Base-by-base conservation (phyloP, 2,113 vertebrate genomes). In the Chelonoidis abingdonii region DNA sequence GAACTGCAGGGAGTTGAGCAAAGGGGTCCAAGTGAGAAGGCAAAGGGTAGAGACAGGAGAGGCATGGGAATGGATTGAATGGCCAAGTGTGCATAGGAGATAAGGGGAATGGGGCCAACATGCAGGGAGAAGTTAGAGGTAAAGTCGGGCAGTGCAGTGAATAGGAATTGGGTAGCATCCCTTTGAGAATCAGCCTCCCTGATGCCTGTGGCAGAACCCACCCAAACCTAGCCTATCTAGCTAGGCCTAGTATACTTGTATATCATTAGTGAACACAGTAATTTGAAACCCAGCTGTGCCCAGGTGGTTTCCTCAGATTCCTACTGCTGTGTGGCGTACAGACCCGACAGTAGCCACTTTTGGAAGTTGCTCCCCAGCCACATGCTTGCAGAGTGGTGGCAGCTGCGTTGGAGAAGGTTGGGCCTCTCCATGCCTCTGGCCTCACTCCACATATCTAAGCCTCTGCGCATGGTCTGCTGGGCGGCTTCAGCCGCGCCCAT, bases 321-420 rank as follows among this genome's bases (percentile, higher is more conserved):
- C 14, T 24, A 1, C 4, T 2, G n/a, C 8, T 80, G 19, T 0
- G 0, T 41, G 81, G 12, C 35, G 62, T 0, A 6, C 25, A 21
- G 83, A 47, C 2, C 24, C 22, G 2, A 86, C 22, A 57, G 54
- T 1, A 1, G 4, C 38, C 13, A 0, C 10, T 6, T 31, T 88
- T 24, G 16, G 38, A 49, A 25, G 17, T 24, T 49, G 54, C 41
- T 13, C 4, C 47, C 38, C 53, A 6, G 83, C 6, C 25, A 6
- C 52, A 47, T 13, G 0, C 53, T 41, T 7, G 1, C 38, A 0
- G 47, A 35, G 38, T 0, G 3, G 14, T 3, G 53, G 1, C 89
- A 41, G 79, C 56, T 8, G 13, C 1, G 82, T 41, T 10, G 14
- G 9, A 10, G 82, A 47, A 81, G 83, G 86, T 16, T 9, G 54